These are phyloP conservation scores for Ephialtes manifestator DNA, from an alignment of 2,888 invertebrate species.

Conservation along the genomic window DNA sequence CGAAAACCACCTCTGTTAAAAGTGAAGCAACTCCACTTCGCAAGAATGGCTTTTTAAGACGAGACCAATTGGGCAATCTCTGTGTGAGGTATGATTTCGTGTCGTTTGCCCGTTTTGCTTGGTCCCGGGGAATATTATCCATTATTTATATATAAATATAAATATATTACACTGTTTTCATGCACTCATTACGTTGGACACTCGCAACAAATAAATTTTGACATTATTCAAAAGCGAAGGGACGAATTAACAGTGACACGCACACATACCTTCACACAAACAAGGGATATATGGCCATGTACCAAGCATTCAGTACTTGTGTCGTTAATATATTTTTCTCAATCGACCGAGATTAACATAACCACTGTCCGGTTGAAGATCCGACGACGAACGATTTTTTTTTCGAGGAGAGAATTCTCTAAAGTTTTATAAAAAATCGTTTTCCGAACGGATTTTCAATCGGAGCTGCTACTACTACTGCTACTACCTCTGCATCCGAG, in stretches of 20 bases:
- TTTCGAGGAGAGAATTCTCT: neutral
- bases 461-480: slow-evolving; percentile 66
- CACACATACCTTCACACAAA: slow-evolving; percentile 42
- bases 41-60: slow-evolving; percentile 85
- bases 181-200: slow-evolving; percentile 53
- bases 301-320: slow-evolving; percentile 5
- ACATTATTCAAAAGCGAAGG: slow-evolving; percentile 22
- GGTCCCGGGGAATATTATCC: slow-evolving; percentile 48
- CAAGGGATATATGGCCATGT: slow-evolving; percentile 37
- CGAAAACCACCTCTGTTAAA: slow-evolving; percentile 81
- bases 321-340: slow-evolving; percentile 59
- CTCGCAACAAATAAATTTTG: slow-evolving; percentile 37
- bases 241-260: slow-evolving; percentile 21
- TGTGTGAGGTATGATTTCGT: slow-evolving; percentile 85
- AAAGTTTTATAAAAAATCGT: neutral
- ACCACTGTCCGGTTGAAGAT: slow-evolving; percentile 42
- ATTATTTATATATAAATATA: slow-evolving; percentile 45
- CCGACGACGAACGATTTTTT: slow-evolving; percentile 35
- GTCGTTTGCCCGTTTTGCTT: slow-evolving; percentile 79
- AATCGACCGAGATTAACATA: slow-evolving; percentile 66
- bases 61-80: slow-evolving; percentile 86
- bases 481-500: slow-evolving; percentile 68
- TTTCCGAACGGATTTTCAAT: slow-evolving; percentile 45
- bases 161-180: slow-evolving; percentile 29
- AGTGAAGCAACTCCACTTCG: slow-evolving; percentile 81